Evolutionary conservation across 2,888 invertebrate genomes (phyloP).

Genomic region (Heliconius charithonia): DNA sequence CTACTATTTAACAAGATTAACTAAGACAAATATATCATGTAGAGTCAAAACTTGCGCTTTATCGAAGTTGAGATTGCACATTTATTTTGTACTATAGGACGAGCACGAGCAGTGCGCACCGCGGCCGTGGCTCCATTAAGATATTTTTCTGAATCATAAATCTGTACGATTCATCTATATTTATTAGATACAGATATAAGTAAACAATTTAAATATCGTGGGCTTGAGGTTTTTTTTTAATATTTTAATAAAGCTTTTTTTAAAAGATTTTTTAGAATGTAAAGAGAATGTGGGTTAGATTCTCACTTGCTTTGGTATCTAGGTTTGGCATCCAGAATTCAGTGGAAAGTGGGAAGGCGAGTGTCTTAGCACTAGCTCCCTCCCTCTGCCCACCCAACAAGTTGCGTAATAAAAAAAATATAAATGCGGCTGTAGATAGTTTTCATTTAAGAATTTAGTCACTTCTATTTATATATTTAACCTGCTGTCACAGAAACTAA

Average conservation of each 20-base stretch:
- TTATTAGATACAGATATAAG: constrained; percentile 74
- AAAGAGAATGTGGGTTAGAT: too few relatives aligned
- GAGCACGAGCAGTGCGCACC: constrained; percentile 70
- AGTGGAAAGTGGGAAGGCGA: too few relatives aligned
- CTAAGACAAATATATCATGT: constrained; percentile 73
- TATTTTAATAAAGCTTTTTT: neutral
- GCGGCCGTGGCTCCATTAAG: constrained; percentile 75
- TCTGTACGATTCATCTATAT: constrained; percentile 80
- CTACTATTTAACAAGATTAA: constrained; percentile 46
- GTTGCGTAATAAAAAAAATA: too few relatives aligned
- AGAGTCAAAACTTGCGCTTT: constrained; percentile 81
- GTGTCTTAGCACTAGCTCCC: too few relatives aligned
- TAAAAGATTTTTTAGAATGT: neutral
- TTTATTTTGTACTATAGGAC: constrained; percentile 75
- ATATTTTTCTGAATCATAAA: constrained; percentile 83
- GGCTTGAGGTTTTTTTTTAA: constrained; percentile 34
- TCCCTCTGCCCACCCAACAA: too few relatives aligned
- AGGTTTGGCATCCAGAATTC: too few relatives aligned
- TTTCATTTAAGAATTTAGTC: too few relatives aligned
- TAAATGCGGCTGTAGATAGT: too few relatives aligned
- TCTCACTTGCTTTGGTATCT: too few relatives aligned
- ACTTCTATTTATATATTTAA: too few relatives aligned
- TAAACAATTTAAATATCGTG: constrained; percentile 60
- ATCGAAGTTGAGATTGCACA: constrained; percentile 82
- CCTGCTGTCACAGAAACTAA: too few relatives aligned